Conservation (phyloP, 2,113 vertebrate genomes). For the Zosterops pallidus region DNA sequence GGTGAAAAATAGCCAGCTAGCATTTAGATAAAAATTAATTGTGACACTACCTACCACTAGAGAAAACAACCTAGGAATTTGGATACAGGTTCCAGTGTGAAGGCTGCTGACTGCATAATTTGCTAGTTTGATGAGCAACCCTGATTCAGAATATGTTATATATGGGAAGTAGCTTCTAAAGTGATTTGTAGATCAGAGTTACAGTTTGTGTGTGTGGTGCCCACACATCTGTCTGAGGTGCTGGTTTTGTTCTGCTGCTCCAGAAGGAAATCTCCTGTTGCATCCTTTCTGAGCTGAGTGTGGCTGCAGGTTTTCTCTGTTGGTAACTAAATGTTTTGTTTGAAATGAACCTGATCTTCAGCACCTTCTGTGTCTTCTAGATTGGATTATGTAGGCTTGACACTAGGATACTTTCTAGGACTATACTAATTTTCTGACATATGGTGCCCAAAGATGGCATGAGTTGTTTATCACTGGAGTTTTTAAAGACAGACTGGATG, state of each 20-base stretch:
- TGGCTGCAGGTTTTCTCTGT: not conserved
- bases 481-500: not conserved
- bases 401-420: not conserved
- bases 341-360: not conserved
- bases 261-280: not conserved
- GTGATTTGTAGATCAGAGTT: not conserved
- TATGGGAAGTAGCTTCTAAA: not conserved
- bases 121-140: not conserved
- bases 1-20: not conserved
- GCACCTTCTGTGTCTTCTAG: not conserved
- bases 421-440: not conserved
- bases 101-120: not conserved
- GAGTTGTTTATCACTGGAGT: not conserved
- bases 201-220: fast-evolving
- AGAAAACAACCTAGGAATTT: not conserved
- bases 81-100: not conserved
- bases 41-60: not conserved
- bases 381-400: not conserved
- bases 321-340: not conserved
- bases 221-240: not conserved
- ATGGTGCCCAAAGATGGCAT: not conserved
- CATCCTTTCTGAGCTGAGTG: not conserved
- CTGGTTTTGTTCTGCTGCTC: not conserved
- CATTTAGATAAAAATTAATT: not conserved
- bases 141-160: not conserved